Evolutionary conservation across 2,888 invertebrate genomes (phyloP).

Genomic region (Hypolimnas misippus): DNA sequence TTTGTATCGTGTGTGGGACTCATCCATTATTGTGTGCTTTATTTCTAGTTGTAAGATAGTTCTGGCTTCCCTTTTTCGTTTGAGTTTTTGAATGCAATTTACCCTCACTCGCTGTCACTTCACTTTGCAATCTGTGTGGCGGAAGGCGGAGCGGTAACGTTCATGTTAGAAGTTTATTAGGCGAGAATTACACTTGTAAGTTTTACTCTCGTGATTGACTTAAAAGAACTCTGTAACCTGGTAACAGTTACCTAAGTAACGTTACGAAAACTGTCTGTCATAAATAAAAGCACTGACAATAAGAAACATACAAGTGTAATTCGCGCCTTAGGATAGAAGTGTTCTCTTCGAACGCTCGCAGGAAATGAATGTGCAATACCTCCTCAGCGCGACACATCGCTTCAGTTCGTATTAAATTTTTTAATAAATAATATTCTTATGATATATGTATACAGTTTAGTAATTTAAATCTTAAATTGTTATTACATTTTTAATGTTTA

Average conservation of each 20-base stretch:
- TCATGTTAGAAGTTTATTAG: too few relatives aligned
- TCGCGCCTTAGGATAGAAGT: too few relatives aligned
- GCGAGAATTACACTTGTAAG: too few relatives aligned
- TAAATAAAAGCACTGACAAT: too few relatives aligned
- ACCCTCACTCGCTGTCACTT: not conserved
- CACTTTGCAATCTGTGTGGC: constrained; percentile 41
- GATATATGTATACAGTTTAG: constrained; percentile 7
- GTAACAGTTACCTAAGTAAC: too few relatives aligned
- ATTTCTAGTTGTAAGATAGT: constrained; percentile 11
- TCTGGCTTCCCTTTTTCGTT: constrained; percentile 2
- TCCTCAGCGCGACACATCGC: not conserved
- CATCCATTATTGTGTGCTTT: constrained; percentile 6
- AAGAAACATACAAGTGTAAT: too few relatives aligned
- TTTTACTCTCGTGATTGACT: too few relatives aligned
- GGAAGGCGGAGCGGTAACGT: constrained; percentile 31
- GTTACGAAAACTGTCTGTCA: too few relatives aligned
- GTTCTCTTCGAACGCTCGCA: too few relatives aligned
- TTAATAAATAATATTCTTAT: constrained; percentile 10
- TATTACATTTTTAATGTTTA: constrained; percentile 41
- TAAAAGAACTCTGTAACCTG: too few relatives aligned
- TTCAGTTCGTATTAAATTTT: not conserved
- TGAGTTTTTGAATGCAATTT: not conserved
- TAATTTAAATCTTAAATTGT: constrained; percentile 34
- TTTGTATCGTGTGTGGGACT: not conserved
- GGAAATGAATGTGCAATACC: constrained; percentile 14